Evolutionary conservation across 1,140 invertebrate genomes (phyloP), one percentile per base, ranked within the genome.

Genomic region (Eubasilissa regina): DNA sequence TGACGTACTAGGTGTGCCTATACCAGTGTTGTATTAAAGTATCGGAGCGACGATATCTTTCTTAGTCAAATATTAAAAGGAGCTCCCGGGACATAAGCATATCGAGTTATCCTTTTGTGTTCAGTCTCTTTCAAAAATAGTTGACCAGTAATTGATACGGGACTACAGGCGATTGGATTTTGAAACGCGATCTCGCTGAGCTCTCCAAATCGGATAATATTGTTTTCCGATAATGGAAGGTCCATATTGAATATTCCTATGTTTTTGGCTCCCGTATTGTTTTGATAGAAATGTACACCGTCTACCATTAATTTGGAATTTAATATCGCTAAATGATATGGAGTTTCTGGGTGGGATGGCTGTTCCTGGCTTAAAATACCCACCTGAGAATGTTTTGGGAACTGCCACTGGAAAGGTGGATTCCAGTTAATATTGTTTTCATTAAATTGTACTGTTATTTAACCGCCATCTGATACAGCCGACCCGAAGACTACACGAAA

Each of bases 271-370:
- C 25, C 15, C 19, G 48, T 70, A 70, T 47, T 70, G 66, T 70
- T 70, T 70, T 48, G 66, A 70, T 70, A 51, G 66, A 70, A 70
- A 70, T 70, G 19, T 51, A 70, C 66, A 70, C 66, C 66, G 11
- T 48, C 44, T 48, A 44, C 66, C 66, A 70, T 70, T 70, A 70
- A 70, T 70, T 70, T 70, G 66, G 66, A 70, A 70, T 47, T 70
- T 70, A 70, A 70, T 70, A 70, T 45, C 17, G 47, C 66, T 48
- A 70, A 70, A 70, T 70, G 66, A 70, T 70, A 70, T 70, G 66
- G 66, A 51, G 48, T 70, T 70, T 70, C 66, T 70, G 6, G 66
- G 17, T 47, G 43, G 43, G 11, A 70, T 19, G 44, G 35, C 62
- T 10, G 66, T 15, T 12, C 35, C 15, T 21, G 58, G 19, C 19